Evolutionary conservation across 2,113 vertebrate species (phyloP), one percentile per base, ranked within the genome.

Genomic region (Paramormyrops kingsleyae): DNA sequence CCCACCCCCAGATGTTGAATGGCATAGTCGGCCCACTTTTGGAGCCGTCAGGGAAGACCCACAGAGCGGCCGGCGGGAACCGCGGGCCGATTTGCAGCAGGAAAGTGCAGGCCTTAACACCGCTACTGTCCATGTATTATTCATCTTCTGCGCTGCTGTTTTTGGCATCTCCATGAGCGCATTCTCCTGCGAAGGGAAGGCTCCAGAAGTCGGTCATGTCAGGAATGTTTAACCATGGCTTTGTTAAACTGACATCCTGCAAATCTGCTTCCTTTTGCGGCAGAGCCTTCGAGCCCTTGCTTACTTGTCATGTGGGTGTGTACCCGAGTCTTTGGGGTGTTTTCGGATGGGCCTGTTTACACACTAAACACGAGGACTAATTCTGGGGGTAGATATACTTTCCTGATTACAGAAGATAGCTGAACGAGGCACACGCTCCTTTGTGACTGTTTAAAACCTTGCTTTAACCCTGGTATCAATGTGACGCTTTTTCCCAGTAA

Each of bases 331-430:
- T 92, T 90, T 90, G 94, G 92, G 91, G 90, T 92, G 92, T 94
- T 93, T 94, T 93, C 93, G 27, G 89, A 89, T 84, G 87, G 19
- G 53, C 89, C 91, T 93, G 89, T 92, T 91, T 91, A 88, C 87
- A 88, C 92, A 93, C 93, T 95, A 92, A 94, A 94, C 93, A 91
- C 94, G 94, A 95, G 93, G 95, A 95, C 93, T 95, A 94, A 95
- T 95, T 94, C 94, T 86, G 66, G 93, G 94, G 92, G 92, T 90
- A 91, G 92, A 93, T 94, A 94, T 95, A 94, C 94, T 92, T 93
- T 94, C 93, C 94, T 95, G 94, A 95, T 95, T 95, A 95, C 93
- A 93, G 93, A 88, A 93, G 93, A 94, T 93, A 95, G 94, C 93
- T 94, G 93, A 93, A 93, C 93, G 93, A 93, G 93, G 92, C 93